Conservation (phyloP, 2,113 vertebrate genomes). For the Phoxinus phoxinus region DNA sequence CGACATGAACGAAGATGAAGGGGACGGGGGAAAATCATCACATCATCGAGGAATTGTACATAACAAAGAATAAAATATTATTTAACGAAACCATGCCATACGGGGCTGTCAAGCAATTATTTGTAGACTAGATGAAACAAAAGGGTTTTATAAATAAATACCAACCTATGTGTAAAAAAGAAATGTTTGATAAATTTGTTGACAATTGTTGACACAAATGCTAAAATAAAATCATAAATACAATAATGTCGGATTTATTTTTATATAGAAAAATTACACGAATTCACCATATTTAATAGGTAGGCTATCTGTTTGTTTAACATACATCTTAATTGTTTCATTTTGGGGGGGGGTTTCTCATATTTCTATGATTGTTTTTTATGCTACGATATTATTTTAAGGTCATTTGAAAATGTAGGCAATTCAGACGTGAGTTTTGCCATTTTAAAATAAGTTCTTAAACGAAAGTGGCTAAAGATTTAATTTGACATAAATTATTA, state of each 20-base stretch:
- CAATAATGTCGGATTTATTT: conserved; percentile 27
- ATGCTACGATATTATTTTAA: background rate
- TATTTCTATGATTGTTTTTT: background rate
- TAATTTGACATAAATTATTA: too few relatives aligned
- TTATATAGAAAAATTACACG: background rate
- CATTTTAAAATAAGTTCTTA: background rate
- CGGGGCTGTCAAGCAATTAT: conserved; percentile 53
- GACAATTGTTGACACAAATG: conserved; percentile 62
- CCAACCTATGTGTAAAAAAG: conserved; percentile 67
- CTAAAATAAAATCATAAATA: conserved; percentile 35
- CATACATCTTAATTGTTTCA: background rate
- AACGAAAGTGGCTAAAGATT: background rate
- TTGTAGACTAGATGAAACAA: conserved; percentile 36
- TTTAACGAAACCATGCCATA: conserved; percentile 68
- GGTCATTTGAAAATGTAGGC: background rate
- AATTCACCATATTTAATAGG: background rate
- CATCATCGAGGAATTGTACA: conserved; percentile 65
- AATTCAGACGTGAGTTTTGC: background rate
- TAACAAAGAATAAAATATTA: conserved; percentile 73
- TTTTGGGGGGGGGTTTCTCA: background rate
- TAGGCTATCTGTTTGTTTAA: background rate
- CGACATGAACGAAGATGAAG: conserved; percentile 14
- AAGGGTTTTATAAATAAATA: conserved; percentile 52
- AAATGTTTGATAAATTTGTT: conserved; percentile 58
- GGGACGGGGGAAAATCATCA: conserved; percentile 17